phyloP scores from a whole-genome alignment of 2,888 invertebrate species.

The Halictus ligatus region DNA sequence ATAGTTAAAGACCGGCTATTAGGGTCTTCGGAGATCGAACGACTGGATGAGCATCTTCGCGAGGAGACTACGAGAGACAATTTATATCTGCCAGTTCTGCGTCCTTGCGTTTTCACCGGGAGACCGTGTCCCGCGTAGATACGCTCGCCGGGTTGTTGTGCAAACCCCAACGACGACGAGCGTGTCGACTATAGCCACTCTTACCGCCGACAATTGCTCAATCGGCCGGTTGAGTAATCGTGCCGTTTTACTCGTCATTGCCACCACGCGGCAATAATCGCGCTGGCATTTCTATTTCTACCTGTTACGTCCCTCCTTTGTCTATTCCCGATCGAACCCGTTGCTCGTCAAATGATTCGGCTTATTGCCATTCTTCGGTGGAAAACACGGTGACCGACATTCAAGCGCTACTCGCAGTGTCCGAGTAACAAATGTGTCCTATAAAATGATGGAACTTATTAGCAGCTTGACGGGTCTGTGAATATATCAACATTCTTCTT shows the following conservation, averaged over 20 bases:
- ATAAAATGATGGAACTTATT: not conserved
- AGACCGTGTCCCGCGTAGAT: slow-evolving; percentile 10
- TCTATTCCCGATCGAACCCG: slow-evolving; percentile 55
- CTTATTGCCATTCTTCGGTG: not conserved
- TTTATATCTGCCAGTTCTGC: slow-evolving; percentile 58
- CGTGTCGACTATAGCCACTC: slow-evolving; percentile 38
- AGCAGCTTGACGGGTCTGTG: not conserved
- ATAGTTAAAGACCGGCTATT: not conserved
- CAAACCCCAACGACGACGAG: slow-evolving; percentile 46
- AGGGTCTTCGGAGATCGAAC: not conserved
- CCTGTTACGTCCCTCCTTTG: slow-evolving; percentile 68
- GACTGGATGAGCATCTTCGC: slow-evolving; percentile 7
- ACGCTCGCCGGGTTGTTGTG: slow-evolving; percentile 57
- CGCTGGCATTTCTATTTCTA: slow-evolving; percentile 73
- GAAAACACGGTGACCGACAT: not conserved
- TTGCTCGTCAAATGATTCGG: not conserved
- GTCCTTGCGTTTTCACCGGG: slow-evolving; percentile 57
- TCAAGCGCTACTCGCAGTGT: not conserved
- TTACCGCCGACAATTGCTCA: slow-evolving; percentile 70
- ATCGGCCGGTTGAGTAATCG: slow-evolving; percentile 73
- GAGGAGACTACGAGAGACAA: slow-evolving; percentile 56
- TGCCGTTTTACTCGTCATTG: slow-evolving; percentile 60
- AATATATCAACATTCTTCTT: not conserved
- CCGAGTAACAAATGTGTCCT: not conserved
- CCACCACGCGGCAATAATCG: slow-evolving; percentile 63